Evolutionary conservation across 2,113 vertebrate species (phyloP), one percentile per base, ranked within the genome.

Genomic region (Philantomba maxwellii): DNA sequence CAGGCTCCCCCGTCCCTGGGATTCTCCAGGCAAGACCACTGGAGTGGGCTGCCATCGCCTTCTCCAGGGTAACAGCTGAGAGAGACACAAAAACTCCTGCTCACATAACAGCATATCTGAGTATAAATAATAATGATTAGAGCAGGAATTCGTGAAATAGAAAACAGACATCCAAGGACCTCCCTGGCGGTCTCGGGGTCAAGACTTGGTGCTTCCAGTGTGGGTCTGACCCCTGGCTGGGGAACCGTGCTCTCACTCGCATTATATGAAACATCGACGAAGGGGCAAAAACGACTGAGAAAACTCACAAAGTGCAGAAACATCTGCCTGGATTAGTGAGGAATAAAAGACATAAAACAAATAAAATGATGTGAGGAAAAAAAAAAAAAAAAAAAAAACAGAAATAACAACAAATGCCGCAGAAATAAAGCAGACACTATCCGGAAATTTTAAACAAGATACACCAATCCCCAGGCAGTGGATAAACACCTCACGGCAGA

Each of bases 221-320:
- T 9, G 66, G 66, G 66, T 39, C 6, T 13, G 11, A 6, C 3
- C 36, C 66, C 66, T 7, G 36, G 66, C 3, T 13, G 66, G 66
- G 66, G 66, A 73, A 6, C 36, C 1, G 3, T 5, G 17, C 16
- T 70, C 9, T 36, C n/a, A 36, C 30, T n/a, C 3, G 0, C 5
- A 25, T 39, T 36, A 8, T 11, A 26, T 6, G 4, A 58, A 39
- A 30, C 57, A 23, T 21, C 25, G 2, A 39, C 19, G 28, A 19
- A 51, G 16, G 75, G 25, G 57, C 23, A 28, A 51, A 36, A 4
- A 14, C 45, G 77, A n/a, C 7, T 36, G 47, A 28, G 33, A 60
- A 89, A n/a, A 53, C 86, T 73, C 36, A 23, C 4, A 12, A 36
- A 70, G 49, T 5, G 11, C 87, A 89, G n/a, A 33, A 75, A 33